Base-by-base conservation (phyloP, 1,140 invertebrate species). In the Phymorhynchus buccinoides region DNA sequence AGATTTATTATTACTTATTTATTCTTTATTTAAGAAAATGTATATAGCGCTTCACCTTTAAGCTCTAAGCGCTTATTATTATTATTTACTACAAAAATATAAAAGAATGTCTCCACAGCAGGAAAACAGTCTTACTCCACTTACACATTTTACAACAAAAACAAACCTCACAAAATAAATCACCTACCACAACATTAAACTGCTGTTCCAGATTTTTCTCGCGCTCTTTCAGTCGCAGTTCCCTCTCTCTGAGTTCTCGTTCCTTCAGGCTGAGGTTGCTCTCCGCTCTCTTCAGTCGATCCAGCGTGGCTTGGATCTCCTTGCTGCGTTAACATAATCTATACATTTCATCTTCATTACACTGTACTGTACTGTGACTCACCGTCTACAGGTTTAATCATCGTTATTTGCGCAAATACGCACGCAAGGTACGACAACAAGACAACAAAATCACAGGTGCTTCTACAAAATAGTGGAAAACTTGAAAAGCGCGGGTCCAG, bases 281-380 rank as follows among this genome's bases (percentile, higher is more conserved):
- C 86, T 94, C 93, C 18, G 92, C 92, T 86, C 89, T 91, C 84
- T 94, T 93, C 80, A 94, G 86, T 62, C 91, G 83, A 32, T 91
- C 91, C 41, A 94, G 87, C 0, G 92, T 93, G 1, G 89, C 86
- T 80, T 94, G 92, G 78, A 94, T 94, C 85, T 94, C 93, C 84
- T 91, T 88, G 82, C 93, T 93, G 83, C 37, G 27, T 16, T 39
- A 16, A 75, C 37, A 75, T 16, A 62, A 3, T 39, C 42, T 2
- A 75, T 7, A 41, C 35, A 39, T 27, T 3, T 75, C 73, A 75
- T 37, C 32, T 16, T 73, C n/a, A 73, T 9, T 73, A 35, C n/a
- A 9, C 68, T 12, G 7, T 22, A 52, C 48, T n/a, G n/a, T n/a
- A n/a, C n/a, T n/a, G n/a, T n/a, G n/a, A n/a, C n/a, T n/a, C n/a